phyloP scores from a whole-genome alignment of 2,888 invertebrate species.

The Dicroscelio sp. region DNA sequence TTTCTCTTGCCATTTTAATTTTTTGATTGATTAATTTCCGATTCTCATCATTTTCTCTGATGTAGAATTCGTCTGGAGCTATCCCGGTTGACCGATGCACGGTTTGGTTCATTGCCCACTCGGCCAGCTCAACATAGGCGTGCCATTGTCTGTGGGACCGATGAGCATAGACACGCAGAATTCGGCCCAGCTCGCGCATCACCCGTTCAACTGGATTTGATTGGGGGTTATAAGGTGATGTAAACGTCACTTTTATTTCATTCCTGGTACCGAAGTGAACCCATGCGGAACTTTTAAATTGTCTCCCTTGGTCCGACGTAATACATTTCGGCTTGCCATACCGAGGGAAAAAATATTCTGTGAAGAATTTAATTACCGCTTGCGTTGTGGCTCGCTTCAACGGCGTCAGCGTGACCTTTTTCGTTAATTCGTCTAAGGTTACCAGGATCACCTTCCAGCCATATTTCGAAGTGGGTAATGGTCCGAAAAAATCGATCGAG shows the following conservation, averaged over 20 bases:
- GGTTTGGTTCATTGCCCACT: background rate
- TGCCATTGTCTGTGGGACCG: background rate
- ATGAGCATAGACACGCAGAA: background rate
- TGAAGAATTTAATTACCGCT: background rate
- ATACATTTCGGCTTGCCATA: background rate
- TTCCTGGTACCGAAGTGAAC: background rate
- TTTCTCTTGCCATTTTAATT: too few species aligned
- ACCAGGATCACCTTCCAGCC: conserved; percentile 12
- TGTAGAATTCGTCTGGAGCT: too few species aligned
- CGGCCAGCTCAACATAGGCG: background rate
- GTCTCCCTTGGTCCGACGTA: conserved; percentile 2
- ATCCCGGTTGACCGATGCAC: too few species aligned
- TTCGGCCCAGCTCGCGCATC: background rate
- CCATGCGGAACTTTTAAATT: background rate
- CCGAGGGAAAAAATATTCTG: background rate
- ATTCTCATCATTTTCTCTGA: too few species aligned
- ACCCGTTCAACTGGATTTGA: conserved; percentile 12
- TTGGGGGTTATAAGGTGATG: background rate
- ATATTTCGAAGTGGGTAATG: background rate
- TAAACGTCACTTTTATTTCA: background rate
- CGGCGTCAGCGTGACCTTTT: background rate
- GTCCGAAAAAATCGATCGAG: conserved; percentile 6
- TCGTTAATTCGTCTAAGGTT: conserved; percentile 13
- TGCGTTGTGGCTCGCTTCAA: background rate
- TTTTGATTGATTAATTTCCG: too few species aligned